phyloP scores from a whole-genome alignment of 2,888 invertebrate species.

The Torymus aiolomorphi region DNA sequence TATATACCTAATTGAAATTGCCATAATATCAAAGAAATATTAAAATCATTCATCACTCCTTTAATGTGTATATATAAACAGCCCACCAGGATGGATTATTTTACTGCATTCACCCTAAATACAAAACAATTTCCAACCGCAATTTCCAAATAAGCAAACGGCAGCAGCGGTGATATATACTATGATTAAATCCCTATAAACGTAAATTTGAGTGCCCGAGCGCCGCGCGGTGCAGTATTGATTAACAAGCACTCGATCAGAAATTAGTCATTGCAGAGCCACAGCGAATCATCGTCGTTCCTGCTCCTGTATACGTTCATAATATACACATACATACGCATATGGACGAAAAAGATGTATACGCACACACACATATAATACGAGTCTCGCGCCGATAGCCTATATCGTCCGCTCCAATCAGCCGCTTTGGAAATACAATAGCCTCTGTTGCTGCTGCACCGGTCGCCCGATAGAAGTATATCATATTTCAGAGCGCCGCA shows the following conservation, averaged over 20 bases:
- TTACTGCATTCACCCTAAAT: too few relatives aligned
- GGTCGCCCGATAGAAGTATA: constrained; percentile 30
- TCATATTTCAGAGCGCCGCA: constrained; percentile 45
- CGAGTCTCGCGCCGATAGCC: background rate
- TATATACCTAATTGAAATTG: too few relatives aligned
- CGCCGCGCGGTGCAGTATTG: background rate
- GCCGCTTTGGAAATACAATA: constrained; percentile 45
- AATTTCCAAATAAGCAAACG: too few relatives aligned
- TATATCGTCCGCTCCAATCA: constrained; percentile 5
- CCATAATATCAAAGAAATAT: too few relatives aligned
- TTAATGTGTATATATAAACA: too few relatives aligned
- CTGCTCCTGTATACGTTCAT: background rate
- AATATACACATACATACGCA: too few relatives aligned
- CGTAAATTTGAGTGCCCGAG: background rate
- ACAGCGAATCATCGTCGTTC: constrained; percentile 2
- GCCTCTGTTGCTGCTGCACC: constrained; percentile 9
- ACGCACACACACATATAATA: background rate
- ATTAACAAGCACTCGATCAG: constrained; percentile 30
- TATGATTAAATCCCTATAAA: background rate
- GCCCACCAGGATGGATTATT: too few relatives aligned
- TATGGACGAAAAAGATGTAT: background rate
- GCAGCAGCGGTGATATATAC: background rate
- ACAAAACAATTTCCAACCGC: too few relatives aligned
- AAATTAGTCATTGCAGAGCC: constrained; percentile 9
- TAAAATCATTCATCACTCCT: too few relatives aligned